Evolutionary conservation across 2,888 invertebrate species (phyloP).

Genomic region (Pseudoips prasinana): DNA sequence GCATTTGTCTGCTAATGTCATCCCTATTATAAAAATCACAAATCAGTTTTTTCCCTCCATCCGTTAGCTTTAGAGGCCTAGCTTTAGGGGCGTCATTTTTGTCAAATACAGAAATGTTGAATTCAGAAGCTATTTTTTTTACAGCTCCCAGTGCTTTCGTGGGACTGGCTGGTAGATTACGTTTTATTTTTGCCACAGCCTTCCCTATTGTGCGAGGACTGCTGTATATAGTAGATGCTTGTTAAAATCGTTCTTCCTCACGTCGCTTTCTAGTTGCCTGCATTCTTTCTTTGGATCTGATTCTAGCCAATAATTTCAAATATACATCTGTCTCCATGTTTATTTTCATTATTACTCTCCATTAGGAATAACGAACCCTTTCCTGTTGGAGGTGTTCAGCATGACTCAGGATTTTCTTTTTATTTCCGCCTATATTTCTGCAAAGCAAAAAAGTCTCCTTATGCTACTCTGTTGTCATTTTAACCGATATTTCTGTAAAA

Average conservation of each 20-base stretch:
- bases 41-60: too few relatives aligned
- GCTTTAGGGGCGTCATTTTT: too few relatives aligned
- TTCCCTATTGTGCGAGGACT: conserved; percentile 20
- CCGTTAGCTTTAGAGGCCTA: too few relatives aligned
- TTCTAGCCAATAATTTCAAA: too few relatives aligned
- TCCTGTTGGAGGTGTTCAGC: conserved; percentile 18
- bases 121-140: too few relatives aligned
- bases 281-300: conserved; percentile 29
- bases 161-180: conserved; percentile 19
- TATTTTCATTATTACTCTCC: conserved; percentile 24
- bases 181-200: conserved; percentile 22
- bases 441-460: conserved; percentile 25
- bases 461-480: conserved; percentile 16
- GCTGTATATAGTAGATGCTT: conserved; percentile 11
- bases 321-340: conserved; percentile 23
- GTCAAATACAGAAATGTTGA: too few relatives aligned
- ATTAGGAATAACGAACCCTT: conserved; percentile 24
- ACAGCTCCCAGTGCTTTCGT: too few relatives aligned
- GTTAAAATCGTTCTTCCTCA: conserved; percentile 7
- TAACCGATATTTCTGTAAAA: conserved; percentile 14
- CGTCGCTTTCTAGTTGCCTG: conserved; percentile 18
- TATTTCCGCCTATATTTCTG: conserved; percentile 26
- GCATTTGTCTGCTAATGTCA: too few relatives aligned
- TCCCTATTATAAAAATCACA: too few relatives aligned
- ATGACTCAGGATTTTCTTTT: conserved; percentile 23